These are phyloP conservation scores for Heliothis virescens DNA, from an alignment of 1,140 invertebrate species.

Conservation along the genomic window DNA sequence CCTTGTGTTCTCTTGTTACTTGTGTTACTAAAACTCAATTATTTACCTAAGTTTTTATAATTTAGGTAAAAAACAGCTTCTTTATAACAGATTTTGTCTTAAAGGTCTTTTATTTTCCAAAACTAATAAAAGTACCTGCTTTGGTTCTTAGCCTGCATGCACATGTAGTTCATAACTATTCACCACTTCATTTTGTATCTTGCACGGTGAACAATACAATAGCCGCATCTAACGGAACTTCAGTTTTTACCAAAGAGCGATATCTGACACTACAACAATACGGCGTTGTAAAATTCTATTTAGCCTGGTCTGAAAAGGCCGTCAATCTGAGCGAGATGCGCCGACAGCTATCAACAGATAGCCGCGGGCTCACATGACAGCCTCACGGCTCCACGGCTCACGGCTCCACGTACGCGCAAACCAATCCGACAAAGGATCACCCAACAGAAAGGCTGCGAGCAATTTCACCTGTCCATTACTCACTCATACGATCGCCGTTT, in stretches of 20 bases:
- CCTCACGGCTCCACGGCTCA: slow-evolving; percentile 47
- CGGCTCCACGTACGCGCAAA: slow-evolving; percentile 46
- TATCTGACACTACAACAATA: slow-evolving; percentile 48
- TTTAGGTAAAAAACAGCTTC: too few species aligned
- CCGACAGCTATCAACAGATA: slow-evolving; percentile 67
- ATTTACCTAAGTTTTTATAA: too few species aligned
- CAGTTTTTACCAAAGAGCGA: slow-evolving; percentile 37
- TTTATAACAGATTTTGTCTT: too few species aligned
- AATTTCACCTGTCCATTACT: slow-evolving; percentile 63
- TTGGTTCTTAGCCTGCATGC: neutral
- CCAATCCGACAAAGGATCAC: slow-evolving; percentile 66
- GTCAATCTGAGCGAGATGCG: slow-evolving; percentile 61
- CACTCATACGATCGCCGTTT: slow-evolving; percentile 55
- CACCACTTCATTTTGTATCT: neutral
- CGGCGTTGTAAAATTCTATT: slow-evolving; percentile 63
- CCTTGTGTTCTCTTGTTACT: slow-evolving; percentile 19
- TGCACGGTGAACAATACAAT: neutral
- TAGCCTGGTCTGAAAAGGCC: slow-evolving; percentile 55
- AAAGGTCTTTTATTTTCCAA: neutral
- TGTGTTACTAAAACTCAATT: neutral
- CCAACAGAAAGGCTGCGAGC: slow-evolving; percentile 60
- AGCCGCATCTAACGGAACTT: slow-evolving; percentile 25
- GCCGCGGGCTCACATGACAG: slow-evolving; percentile 60
- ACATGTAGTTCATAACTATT: neutral
- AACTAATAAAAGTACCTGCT: neutral